Evolutionary conservation across 2,113 vertebrate genomes (phyloP), one percentile per base, ranked within the genome.

Genomic region (Syngnathus scovelli): DNA sequence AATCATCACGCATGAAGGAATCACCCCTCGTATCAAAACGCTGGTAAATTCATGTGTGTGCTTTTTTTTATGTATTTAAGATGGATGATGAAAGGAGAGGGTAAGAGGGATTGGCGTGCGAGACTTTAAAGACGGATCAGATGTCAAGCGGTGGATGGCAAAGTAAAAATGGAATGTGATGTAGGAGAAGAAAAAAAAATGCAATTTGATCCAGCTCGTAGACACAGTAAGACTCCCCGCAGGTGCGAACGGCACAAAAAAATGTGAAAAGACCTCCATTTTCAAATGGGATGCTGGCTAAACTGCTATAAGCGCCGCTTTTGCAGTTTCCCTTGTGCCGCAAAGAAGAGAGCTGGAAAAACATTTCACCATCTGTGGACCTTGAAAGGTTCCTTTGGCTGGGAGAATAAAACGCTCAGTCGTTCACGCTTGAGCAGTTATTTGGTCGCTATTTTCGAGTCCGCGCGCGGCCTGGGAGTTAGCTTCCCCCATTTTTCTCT

Each of bases 271-370:
- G 82, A 78, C 75, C 80, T 72, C 82, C 68, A 80, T 89, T 87
- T 85, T 65, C 60, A 86, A 88, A 88, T 73, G 66, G 85, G 78
- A 85, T 79, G 81, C 83, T 84, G 80, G 77, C 86, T 89, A 86
- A 89, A 91, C 83, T 87, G 83, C 87, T 88, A 78, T 87, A 88
- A 85, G 82, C 74, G 33, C 27, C 36, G 84, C 83, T 82, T 86
- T 88, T 86, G 27, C 81, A 88, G 76, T 81, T 79, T 83, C 81
- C 72, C 72, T 77, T 83, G 64, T 77, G 83, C 74, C 72, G 78
- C 62, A 69, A 71, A 88, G 83, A 84, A 65, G 70, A 70, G 54
- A 86, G 70, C 83, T 70, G 61, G 78, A 83, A 86, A 90, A 90
- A 80, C 74, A 84, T 88, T 88, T 88, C 72, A 81, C 85, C 84